Evolutionary conservation across 2,113 vertebrate species (phyloP).

Genomic region (Mesitornis unicolor): DNA sequence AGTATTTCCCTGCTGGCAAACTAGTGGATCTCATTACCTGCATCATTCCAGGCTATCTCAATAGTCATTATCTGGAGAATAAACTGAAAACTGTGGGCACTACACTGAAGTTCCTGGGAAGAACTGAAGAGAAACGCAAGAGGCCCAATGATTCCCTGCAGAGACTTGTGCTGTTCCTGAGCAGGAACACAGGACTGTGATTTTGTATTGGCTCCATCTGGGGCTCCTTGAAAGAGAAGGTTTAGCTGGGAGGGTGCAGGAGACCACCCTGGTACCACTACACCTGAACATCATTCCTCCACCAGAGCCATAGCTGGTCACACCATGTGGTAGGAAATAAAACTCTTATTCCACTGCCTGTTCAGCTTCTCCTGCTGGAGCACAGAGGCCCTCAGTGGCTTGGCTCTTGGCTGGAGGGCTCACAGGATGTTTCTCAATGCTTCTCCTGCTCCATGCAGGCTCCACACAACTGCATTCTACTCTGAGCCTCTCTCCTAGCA

Average conservation of each 20-base stretch:
- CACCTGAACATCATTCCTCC: neutral
- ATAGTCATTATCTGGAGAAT: neutral
- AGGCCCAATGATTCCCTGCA: fast-evolving
- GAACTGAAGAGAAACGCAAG: fast-evolving
- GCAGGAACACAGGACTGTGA: neutral
- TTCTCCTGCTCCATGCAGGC: neutral
- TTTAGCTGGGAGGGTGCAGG: neutral
- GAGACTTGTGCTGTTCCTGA: neutral
- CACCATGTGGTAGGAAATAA: fast-evolving
- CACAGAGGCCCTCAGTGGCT: fast-evolving
- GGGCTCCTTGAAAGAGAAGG: neutral
- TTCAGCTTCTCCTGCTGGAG: neutral
- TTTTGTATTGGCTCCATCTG: neutral
- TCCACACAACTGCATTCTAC: neutral
- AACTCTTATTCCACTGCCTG: neutral
- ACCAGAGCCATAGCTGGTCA: fast-evolving
- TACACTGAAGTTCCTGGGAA: neutral
- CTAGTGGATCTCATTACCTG: neutral
- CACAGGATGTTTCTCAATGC: neutral
- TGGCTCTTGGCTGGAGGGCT: neutral
- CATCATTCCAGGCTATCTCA: neutral
- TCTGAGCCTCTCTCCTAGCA: neutral
- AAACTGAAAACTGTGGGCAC: neutral
- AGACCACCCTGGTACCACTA: fast-evolving
- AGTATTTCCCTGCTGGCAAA: neutral